Base-by-base conservation (phyloP, 2,113 vertebrate genomes). In the Formicarius rufipectus region DNA sequence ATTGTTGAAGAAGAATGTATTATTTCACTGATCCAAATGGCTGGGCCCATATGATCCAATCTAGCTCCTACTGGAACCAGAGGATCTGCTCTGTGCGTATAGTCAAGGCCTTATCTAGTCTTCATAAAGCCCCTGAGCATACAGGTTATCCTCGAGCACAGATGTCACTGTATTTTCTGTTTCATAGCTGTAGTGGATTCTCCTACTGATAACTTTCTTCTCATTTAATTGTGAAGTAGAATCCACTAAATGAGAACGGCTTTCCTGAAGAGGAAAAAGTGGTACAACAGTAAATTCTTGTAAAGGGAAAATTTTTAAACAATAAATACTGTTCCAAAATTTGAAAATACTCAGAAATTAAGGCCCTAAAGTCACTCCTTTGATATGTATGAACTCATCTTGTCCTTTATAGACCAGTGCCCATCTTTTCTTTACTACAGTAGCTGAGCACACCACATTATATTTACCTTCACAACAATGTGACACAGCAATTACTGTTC, bases 111-210 rank as follows among this genome's bases (percentile, higher is more conserved):
- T n/a, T n/a, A n/a, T n/a, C 71, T 63, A 14, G 25, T 75, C 49
- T 83, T 63, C 39, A 9, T 68, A 49, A 84, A 68, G 47, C 47
- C 6, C 3, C 25, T 39, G 23, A 44, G 37, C 31, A 6, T 8
- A 6, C 0, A 40, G 45, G 19, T 50, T 1, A 2, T 27, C 33
- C 30, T 12, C 0, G 0, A 74, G 20, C 30, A 55, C 8, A 4
- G 4, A 1, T 6, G 6, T 63, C 0, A 0, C 44, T 49, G 12
- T 42, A 10, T 69, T 86, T 77, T 58, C 19, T 66, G 16, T 93
- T 77, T 81, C 35, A 6, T 16, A 66, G 39, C 35, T 90, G 12
- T 37, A 21, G n/a, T 63, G 47, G 21, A 30, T 92, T 87, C 47
- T 71, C 20, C 39, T 81, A 28, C 52, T 49, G 33, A 5, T 80